Conservation (phyloP, 2,113 vertebrate genomes). For the Rallus limicola region DNA sequence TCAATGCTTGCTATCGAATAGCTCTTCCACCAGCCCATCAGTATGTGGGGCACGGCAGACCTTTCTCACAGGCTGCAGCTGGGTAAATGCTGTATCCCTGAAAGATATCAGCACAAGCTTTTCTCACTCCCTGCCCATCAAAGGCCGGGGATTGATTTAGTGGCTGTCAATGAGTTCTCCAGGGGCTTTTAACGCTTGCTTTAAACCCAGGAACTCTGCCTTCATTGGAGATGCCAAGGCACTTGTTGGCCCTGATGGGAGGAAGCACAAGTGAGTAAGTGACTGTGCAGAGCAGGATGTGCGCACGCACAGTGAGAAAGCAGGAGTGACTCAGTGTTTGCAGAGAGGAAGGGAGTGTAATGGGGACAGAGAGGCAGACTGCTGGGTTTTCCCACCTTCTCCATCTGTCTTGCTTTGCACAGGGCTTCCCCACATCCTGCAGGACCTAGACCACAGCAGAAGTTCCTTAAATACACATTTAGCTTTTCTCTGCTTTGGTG, state of each 20-base stretch:
- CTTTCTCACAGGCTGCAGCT: background rate
- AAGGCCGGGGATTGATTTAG: background rate
- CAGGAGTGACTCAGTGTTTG: constrained; percentile 39
- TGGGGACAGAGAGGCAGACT: background rate
- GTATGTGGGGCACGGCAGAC: background rate
- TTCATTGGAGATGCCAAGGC: background rate
- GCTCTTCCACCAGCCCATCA: constrained; percentile 12
- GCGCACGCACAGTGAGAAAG: background rate
- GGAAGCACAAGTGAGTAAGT: constrained; percentile 24
- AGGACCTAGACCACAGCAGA: background rate
- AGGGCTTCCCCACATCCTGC: background rate
- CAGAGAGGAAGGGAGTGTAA: background rate
- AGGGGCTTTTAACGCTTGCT: constrained; percentile 19
- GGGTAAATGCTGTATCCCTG: background rate
- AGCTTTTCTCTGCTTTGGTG: background rate
- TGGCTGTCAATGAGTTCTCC: constrained; percentile 10
- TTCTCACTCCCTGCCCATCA: background rate
- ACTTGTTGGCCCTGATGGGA: background rate
- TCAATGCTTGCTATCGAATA: constrained; percentile 17
- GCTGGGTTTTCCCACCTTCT: background rate
- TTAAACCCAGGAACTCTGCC: background rate
- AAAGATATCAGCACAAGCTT: background rate
- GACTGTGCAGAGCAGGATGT: background rate
- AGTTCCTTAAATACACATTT: background rate
- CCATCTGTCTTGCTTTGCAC: background rate